Percentiles rank a stretch among this genome's conserved stretches.
Evolutionary conservation across 2,113 vertebrate genomes (phyloP).

Genomic region (Cynopterus brachyotis): DNA sequence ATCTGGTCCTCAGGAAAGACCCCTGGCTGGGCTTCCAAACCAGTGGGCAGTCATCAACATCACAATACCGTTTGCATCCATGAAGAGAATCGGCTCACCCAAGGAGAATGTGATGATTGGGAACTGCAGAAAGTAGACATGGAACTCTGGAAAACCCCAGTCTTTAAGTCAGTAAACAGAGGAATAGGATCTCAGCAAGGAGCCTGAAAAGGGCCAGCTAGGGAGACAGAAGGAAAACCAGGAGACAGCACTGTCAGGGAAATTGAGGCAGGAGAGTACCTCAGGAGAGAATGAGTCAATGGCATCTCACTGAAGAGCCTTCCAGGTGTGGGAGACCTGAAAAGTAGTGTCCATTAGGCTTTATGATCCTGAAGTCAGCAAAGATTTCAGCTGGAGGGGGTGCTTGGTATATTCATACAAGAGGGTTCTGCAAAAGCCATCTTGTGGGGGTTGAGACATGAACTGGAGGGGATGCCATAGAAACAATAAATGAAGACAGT

Average conservation of each 20-base stretch:
- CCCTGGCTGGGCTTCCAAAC: too few relatives aligned
- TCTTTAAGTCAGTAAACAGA: neutral
- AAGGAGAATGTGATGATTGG: neutral
- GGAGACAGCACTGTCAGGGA: neutral
- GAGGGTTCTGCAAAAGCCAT: neutral
- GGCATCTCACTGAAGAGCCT: neutral
- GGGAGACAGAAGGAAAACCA: neutral
- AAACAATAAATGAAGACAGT: neutral
- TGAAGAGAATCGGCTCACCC: neutral
- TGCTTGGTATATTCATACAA: accelerated
- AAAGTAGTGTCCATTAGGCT: neutral
- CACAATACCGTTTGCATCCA: neutral
- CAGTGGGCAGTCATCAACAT: neutral
- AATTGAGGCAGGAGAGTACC: neutral
- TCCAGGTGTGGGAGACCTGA: neutral
- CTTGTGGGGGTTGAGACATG: neutral
- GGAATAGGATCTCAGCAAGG: neutral
- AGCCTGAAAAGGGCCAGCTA: neutral
- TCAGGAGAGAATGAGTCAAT: accelerated
- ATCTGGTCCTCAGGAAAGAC: neutral
- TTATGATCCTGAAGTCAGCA: neutral
- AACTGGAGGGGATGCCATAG: too few relatives aligned
- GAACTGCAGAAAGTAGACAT: neutral
- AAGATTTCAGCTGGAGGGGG: neutral
- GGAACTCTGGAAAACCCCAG: neutral